Evolutionary conservation across 1,140 invertebrate species (phyloP), one percentile per base, ranked within the genome.

Genomic region (Meteorus sp.): DNA sequence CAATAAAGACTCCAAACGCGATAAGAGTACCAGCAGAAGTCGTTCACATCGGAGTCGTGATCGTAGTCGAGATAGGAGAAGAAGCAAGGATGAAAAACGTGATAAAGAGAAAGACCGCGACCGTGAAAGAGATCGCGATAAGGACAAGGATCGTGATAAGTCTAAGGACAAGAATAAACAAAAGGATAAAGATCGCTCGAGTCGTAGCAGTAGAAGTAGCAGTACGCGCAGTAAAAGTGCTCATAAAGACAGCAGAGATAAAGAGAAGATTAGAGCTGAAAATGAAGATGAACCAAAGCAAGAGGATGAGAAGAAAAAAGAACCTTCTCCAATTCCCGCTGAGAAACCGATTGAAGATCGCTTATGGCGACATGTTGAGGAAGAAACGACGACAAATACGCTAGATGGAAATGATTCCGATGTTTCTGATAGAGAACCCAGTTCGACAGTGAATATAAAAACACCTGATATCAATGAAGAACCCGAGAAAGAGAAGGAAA

Each of bases 381-480:
- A 78, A 15, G 78, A 80, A 22, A 72, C 67, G 0, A 77, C 74
- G 0, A 78, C 71, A 0, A 77, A 79, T 56, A 75, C 74, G 0
- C 45, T 77, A 0, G 78, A 82, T 29, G 81, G 81, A 0, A 78
- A 77, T 25, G 82, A 79, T 25, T 78, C 78, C 0, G 78, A 84
- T 41, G 52, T 78, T 3, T 82, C 80, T 0, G 82, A 84, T 47
- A 71, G 80, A 55, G 84, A 85, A 59, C 84, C 84, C 0, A 82
- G 81, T 53, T 85, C 84, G 0, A 85, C 84, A 0, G 84, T 85
- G 1, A 82, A 70, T 0, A 85, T 85, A 3, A 83, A 82, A 45
- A 85, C 82, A 2, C 83, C 82, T 0, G 83, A 83, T 22, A 82
- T 81, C 5, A 78, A 80, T 41, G 72, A 81, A 3, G 76, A 81